Evolutionary conservation across 2,888 invertebrate species (phyloP).

Genomic region (Trachelus tabidus): DNA sequence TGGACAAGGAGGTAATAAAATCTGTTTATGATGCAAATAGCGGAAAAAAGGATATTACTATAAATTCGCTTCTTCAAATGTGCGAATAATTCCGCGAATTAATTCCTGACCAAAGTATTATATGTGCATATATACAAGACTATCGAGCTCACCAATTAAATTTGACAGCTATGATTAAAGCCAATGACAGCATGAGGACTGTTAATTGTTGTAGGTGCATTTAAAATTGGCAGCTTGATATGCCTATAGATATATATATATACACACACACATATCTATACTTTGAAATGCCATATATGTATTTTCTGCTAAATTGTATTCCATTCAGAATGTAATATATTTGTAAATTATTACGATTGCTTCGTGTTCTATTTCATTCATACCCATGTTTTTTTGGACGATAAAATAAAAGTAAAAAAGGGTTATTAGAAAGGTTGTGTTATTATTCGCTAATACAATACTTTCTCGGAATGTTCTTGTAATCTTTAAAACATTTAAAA

Average conservation of each 20-base stretch:
- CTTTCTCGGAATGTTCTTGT: neutral
- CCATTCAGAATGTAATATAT: conserved; percentile 52
- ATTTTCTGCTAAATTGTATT: conserved; percentile 50
- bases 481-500: neutral
- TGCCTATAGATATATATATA: conserved; percentile 12
- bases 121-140: neutral
- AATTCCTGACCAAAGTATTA: neutral
- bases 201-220: neutral
- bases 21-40: conserved; percentile 90
- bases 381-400: neutral
- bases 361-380: neutral
- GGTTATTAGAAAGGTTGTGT: neutral
- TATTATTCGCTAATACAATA: neutral
- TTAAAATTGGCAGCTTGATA: neutral
- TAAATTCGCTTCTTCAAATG: conserved; percentile 92
- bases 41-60: conserved; percentile 90
- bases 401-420: neutral
- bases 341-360: conserved; percentile 46
- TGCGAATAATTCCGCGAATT: conserved; percentile 69
- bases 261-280: conserved; percentile 4
- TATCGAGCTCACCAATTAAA: neutral
- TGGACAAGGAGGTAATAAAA: conserved; percentile 92
- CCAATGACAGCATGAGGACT: neutral
- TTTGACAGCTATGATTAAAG: neutral
- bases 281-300: conserved; percentile 48